Conservation (phyloP, 2,797 vertebrate species). For the Liparis tanakae region DNA sequence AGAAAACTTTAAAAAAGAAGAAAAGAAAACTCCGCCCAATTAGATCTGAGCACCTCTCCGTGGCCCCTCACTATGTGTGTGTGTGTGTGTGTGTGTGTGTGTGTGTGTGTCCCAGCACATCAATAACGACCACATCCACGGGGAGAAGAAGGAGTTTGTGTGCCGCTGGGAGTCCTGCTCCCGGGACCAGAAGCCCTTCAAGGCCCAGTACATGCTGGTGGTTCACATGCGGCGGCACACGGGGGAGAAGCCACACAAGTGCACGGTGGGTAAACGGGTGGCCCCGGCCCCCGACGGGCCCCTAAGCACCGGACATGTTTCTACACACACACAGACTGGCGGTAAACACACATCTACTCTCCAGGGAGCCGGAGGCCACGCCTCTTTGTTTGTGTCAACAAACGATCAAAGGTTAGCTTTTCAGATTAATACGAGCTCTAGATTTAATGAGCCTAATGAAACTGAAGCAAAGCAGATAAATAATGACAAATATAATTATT, state of each 20-base stretch:
- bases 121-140: conserved; percentile 97
- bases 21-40: conserved; percentile 7
- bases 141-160: conserved; percentile 98
- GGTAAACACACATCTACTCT: conserved; percentile 7
- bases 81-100: conserved; percentile 36
- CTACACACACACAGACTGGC: background rate
- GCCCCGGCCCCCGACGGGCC: conserved; percentile 15
- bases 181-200: conserved; percentile 96
- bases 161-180: conserved; percentile 96
- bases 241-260: conserved; percentile 97
- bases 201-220: conserved; percentile 98
- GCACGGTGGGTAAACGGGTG: conserved; percentile 85
- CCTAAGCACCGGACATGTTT: conserved; percentile 37
- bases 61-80: conserved; percentile 37
- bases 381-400: background rate
- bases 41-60: conserved; percentile 56
- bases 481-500: background rate
- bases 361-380: conserved; percentile 4
- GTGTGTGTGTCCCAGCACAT: conserved; percentile 86
- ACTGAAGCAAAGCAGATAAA: background rate
- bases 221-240: conserved; percentile 98
- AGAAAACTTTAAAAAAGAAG: background rate
- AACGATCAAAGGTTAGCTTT: background rate
- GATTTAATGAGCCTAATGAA: background rate
- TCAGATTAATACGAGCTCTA: background rate